Base-by-base conservation (phyloP, 2,888 invertebrate genomes). In the Drosophila yooni region DNA sequence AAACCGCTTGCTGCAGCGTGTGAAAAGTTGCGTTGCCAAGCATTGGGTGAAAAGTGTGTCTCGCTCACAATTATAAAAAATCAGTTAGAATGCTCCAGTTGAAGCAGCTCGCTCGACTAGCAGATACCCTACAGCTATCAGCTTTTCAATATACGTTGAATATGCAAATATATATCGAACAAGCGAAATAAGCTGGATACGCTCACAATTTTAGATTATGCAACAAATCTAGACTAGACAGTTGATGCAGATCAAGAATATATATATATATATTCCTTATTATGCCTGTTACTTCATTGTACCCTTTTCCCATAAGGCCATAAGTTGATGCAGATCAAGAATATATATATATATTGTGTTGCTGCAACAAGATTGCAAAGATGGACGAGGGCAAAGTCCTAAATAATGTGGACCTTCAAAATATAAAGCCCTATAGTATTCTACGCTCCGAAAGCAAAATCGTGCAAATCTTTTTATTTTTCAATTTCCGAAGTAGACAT, bases 21-120 rank as follows among this genome's bases (percentile, higher is more conserved):
- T 77, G 77, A 77, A 77, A 73, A 78, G 25, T 48, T 65, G 78
- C 68, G 60, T 71, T 36, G 38, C 40, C 52, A 52, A 50, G 76
- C 66, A 60, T 67, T 59, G 77, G 64, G 38, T 71, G 70, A 48
- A 68, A 65, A 73, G 65, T 65, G 70, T 51, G 70, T 74, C 63
- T 74, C 34, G 29, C 8, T 38, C 4, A 15, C 29, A 56, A 56
- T 38, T 25, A 46, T 25, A 25, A 15, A 25, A 13, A 25, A 46
- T 4, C 7, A 15, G 15, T 15, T 25, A 25, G 46, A 25, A 25
- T 25, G 46, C 15, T 8, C 21, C 8, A 46, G 21, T 21, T 46
- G 21, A 15, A 21, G 0, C 15, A 4, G 13, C 46, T 46, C 46
- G 25, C 46, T 46, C 46, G 25, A 25, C 25, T 46, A 15, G 25